Base-by-base conservation (phyloP, 2,797 vertebrate species). In the Megaceryle alcyon region DNA sequence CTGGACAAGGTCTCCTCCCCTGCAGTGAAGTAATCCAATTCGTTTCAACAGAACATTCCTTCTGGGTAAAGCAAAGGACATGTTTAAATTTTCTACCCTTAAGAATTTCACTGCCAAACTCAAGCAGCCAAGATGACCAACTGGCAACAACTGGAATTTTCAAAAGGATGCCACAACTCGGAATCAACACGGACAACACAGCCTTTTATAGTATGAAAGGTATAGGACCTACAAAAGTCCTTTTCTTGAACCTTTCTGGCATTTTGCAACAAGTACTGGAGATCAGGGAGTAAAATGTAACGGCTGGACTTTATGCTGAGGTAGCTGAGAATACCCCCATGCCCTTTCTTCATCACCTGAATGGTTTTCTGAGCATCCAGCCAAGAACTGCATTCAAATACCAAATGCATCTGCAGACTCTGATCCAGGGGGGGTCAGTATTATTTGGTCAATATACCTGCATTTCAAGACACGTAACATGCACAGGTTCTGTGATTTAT, bases 171-270 rank as follows among this genome's bases (percentile, higher is more conserved):
- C 3, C 44, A 28, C 35, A 76, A 0, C n/a, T 61, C 35, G 0
- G 43, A 77, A 79, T 15, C 35, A 12, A 14, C 64, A 31, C 3
- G 1, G 1, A 44, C 57, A 35, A 61, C 0, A 3, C 0, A 39
- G 6, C 44, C 25, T 18, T 14, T 20, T 2, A 35, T 49, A 86
- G 28, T 16, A 53, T 17, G 51, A 18, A 53, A 53, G 16, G 28
- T 29, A 29, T 18, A 29, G 51, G 51, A 18, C 28, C 26, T 29
- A 53, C 14, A 53, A 17, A 53, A 29, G 51, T 53, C 51, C 51
- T 53, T 49, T 49, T 12, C 81, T 21, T 6, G 22, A 51, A n/a
- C 25, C 25, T 37, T 10, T 1, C 5, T 3, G 18, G 35, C 18
- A 23, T 14, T 48, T 37, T 70, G 39, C 77, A 71, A 13, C 2